A percentile compares a stretch with the other conserved stretches of the same genome.
Conservation (phyloP, 2,113 vertebrate species). For the Vombatus ursinus region DNA sequence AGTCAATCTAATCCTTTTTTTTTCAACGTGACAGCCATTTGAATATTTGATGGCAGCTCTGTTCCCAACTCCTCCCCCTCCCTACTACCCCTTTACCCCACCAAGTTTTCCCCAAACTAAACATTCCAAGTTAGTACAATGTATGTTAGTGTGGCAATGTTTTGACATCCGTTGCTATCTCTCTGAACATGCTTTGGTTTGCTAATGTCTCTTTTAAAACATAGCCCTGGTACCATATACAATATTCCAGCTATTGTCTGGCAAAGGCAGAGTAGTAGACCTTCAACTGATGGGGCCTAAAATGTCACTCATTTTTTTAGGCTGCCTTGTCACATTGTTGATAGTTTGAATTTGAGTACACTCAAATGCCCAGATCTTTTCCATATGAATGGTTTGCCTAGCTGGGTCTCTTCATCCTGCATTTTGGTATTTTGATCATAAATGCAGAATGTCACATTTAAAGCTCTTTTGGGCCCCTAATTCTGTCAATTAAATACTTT, state of each 20-base stretch:
- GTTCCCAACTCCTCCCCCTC: not conserved
- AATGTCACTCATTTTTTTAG: not conserved
- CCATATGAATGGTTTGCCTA: not conserved
- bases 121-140: not conserved
- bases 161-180: not conserved
- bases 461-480: not conserved
- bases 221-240: not conserved
- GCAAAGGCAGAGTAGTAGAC: not conserved
- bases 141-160: not conserved
- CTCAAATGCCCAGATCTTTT: not conserved
- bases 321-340: not conserved
- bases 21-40: not conserved
- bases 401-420: not conserved
- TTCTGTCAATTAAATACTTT: not conserved
- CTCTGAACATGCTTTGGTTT: not conserved
- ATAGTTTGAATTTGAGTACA: not conserved
- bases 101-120: not conserved
- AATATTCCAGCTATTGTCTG: not conserved
- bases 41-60: not conserved
- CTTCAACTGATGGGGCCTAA: not conserved
- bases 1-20: not conserved
- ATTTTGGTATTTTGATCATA: not conserved
- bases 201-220: not conserved
- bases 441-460: not conserved
- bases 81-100: not conserved